Evolutionary conservation across 1,140 invertebrate genomes (phyloP).

Genomic region (Cyrtorhinus lividipennis): DNA sequence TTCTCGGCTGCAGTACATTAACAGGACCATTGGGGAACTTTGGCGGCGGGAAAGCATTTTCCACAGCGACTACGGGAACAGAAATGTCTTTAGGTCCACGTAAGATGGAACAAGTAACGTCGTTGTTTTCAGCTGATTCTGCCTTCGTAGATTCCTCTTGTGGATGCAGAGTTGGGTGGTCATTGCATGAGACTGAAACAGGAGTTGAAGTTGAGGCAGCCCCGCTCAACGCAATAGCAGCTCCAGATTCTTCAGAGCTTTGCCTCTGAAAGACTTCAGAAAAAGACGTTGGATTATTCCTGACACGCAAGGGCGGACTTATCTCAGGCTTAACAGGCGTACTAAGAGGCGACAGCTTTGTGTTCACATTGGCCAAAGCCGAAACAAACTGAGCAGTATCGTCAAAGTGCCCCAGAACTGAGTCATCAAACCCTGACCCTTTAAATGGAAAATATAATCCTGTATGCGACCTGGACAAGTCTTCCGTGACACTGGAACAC

Average conservation of each 20-base stretch:
- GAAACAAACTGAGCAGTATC: slow-evolving; percentile 18
- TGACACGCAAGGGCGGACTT: neutral
- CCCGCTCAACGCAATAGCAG: too few species aligned
- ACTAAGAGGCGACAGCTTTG: slow-evolving; percentile 14
- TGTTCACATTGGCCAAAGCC: slow-evolving; percentile 9
- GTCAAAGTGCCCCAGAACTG: slow-evolving; percentile 19
- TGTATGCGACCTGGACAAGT: neutral
- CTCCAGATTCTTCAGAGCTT: too few species aligned
- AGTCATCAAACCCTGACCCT: slow-evolving; percentile 14
- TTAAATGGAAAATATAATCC: neutral
- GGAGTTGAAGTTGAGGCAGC: too few species aligned
- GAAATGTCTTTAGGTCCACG: too few species aligned
- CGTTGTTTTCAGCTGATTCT: too few species aligned
- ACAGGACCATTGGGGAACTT: neutral
- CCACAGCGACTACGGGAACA: too few species aligned
- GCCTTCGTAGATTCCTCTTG: too few species aligned
- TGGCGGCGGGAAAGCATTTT: too few species aligned
- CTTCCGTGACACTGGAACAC: neutral
- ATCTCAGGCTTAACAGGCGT: neutral
- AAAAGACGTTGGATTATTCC: neutral
- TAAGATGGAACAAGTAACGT: too few species aligned
- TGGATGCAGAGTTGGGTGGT: too few species aligned
- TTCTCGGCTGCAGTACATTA: neutral
- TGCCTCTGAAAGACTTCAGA: neutral
- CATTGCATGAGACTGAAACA: too few species aligned